Conservation (phyloP, 2,888 invertebrate genomes). For the Apantesis nais region DNA sequence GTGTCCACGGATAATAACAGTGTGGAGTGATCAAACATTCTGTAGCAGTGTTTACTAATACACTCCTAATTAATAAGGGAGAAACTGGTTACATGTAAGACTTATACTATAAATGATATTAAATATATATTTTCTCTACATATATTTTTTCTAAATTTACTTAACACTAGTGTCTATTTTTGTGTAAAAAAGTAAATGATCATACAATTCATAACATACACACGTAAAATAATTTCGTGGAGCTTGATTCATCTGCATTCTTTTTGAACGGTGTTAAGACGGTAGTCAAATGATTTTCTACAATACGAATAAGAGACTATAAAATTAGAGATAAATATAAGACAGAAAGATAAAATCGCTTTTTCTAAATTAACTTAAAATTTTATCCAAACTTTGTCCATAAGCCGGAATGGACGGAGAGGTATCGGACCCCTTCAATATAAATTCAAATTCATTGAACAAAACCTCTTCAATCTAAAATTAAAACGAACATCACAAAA, state of each 20-base stretch:
- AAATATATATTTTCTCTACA: too few relatives aligned
- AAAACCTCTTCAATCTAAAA: conserved; percentile 17
- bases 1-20: conserved; percentile 68
- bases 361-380: neutral
- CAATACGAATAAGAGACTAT: neutral
- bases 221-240: neutral
- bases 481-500: conserved; percentile 36
- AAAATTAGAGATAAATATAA: neutral
- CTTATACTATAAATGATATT: conserved; percentile 12
- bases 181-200: too few relatives aligned
- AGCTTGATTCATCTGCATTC: neutral
- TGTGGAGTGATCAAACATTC: conserved; percentile 59
- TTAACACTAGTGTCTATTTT: neutral
- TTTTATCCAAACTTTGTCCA: neutral
- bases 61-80: conserved; percentile 34
- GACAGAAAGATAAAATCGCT: neutral
- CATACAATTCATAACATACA: neutral
- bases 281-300: neutral
- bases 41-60: conserved; percentile 55
- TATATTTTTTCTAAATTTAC: neutral
- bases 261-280: too few relatives aligned
- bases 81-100: conserved; percentile 36
- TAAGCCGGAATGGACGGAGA: too few relatives aligned
- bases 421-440: conserved; percentile 5
- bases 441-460: conserved; percentile 9